These are phyloP conservation scores for Chanos chanos DNA, from an alignment of 2,797 vertebrate genomes.

Conservation along the genomic window DNA sequence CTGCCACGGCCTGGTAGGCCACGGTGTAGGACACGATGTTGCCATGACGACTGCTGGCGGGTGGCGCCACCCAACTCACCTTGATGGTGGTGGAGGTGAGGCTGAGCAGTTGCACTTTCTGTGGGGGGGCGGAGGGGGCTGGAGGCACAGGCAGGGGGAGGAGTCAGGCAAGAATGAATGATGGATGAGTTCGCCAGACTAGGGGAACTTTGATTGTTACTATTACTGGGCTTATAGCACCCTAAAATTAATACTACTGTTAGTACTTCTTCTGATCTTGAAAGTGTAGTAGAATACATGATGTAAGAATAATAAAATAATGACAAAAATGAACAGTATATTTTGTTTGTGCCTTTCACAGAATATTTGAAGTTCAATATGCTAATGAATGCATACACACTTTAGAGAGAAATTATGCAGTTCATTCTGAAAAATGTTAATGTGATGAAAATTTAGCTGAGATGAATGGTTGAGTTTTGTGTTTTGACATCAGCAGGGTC, in stretches of 20 bases:
- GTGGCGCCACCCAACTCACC: constrained; percentile 99
- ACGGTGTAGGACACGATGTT: constrained; percentile 94
- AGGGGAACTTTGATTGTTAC: no score
- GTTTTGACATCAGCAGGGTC: no score
- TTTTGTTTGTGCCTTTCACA: constrained; percentile 18
- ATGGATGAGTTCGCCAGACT: no score
- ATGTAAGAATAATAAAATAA: not conserved
- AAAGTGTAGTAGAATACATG: no score
- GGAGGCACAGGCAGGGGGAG: constrained; percentile 53
- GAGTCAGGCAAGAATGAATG: constrained; percentile 65
- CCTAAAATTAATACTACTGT: no score
- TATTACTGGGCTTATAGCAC: no score
- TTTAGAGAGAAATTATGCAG: no score
- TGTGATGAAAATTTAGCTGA: no score
- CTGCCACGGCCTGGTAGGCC: constrained; percentile 89
- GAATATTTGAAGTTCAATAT: not conserved
- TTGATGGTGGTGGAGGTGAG: constrained; percentile 93
- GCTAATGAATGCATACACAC: no score
- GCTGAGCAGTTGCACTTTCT: constrained; percentile 90
- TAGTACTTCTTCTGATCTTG: no score
- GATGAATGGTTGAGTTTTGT: no score
- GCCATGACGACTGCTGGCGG: constrained; percentile 91
- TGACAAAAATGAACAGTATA: constrained; percentile 4
- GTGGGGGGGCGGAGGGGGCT: constrained; percentile 98
- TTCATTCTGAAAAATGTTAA: no score